Base-by-base conservation (phyloP, 2,113 vertebrate species). In the Columbina picui region DNA sequence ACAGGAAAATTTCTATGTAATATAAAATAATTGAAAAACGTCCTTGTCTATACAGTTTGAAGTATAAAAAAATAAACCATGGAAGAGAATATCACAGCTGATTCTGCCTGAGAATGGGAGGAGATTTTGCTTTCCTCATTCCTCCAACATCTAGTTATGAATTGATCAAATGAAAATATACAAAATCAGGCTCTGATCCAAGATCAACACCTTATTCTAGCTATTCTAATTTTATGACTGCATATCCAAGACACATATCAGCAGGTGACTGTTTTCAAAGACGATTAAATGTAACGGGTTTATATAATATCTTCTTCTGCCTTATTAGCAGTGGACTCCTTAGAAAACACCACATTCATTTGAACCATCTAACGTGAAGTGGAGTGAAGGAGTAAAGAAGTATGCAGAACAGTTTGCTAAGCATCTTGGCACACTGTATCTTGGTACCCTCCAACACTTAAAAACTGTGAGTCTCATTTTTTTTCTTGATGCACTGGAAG, bases 121-220 rank as follows among this genome's bases (percentile, higher is more conserved):
- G 8, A 8, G 16, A 79, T 14, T 25, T 61, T 93, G 9, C 29
- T 85, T 76, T 89, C 27, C 73, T 93, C n/a, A 53, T 57, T 65
- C 9, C 1, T 71, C 14, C 19, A 87, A 52, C 23, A 10, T 78
- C 73, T 85, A 76, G n/a, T 9, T 83, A 81, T 34, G 61, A 93
- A 60, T 89, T 32, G 23, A 45, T 84, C 67, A 94, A 63, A 69
- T 74, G 41, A 96, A 90, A 95, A 84, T 77, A 87, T 79, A 77
- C 36, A 90, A 91, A 95, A 95, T 78, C 83, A 87, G 34, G 55
- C 82, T 93, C 4, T 10, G 49, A 65, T 88, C 70, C 92, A 97
- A 96, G 23, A 80, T 69, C 29, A 96, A 90, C 76, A 91, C 70
- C 23, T 75, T 34, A 76, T 60, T 84, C 69, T 59, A 84, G 18